Conservation (phyloP, 2,888 invertebrate species). For the Eristalinus sepulchralis region DNA sequence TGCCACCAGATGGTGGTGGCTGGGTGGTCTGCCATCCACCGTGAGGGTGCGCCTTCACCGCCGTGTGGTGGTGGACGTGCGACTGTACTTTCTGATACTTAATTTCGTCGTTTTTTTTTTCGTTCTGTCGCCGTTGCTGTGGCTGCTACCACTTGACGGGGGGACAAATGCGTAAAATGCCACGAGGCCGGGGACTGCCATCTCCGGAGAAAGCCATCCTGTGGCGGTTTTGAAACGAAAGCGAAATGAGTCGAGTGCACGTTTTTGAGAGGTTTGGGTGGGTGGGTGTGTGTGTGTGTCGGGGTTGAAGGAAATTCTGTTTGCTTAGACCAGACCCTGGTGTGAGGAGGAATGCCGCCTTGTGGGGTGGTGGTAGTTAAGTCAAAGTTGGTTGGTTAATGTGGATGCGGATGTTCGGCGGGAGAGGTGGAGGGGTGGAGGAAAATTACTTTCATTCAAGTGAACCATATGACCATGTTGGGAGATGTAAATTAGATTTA, state of each 20-base stretch:
- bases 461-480: conserved; percentile 56
- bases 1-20: conserved; percentile 19
- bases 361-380: conserved; percentile 18
- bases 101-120: conserved; percentile 22
- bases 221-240: conserved; percentile 10
- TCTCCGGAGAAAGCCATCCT: background rate
- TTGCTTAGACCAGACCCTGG: background rate
- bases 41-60: background rate
- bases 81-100: conserved; percentile 57
- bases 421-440: background rate
- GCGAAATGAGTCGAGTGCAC: conserved; percentile 9
- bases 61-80: conserved; percentile 8
- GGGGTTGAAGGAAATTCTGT: background rate
- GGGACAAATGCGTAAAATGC: background rate
- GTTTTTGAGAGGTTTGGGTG: background rate
- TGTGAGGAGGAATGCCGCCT: background rate
- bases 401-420: background rate
- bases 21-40: background rate
- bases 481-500: conserved; percentile 68
- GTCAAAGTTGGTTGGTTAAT: conserved; percentile 52
- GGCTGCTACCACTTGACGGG: too few relatives aligned
- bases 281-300: background rate
- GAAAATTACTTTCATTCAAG: conserved; percentile 41
- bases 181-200: background rate
- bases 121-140: background rate